Evolutionary conservation across 64 coral and sea anemone genomes (phyloP), one percentile per base, ranked within the genome.

Genomic region (Astreopora myriophthalma): DNA sequence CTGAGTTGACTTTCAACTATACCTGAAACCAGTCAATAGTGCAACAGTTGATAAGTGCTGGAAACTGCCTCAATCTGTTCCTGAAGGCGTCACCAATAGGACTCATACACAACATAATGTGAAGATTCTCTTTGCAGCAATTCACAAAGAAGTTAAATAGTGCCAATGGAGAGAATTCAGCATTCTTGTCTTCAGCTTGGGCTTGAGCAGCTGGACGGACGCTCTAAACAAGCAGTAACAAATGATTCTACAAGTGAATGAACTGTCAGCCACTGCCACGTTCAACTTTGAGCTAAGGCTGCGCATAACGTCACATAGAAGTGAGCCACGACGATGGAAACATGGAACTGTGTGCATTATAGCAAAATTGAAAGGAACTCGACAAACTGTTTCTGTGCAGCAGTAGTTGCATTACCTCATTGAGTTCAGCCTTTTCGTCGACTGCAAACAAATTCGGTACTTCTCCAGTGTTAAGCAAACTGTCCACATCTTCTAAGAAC

Each of bases 11-110:
- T n/a, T n/a, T n/a, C n/a, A n/a, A n/a, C n/a, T n/a, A 52, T 71
- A 94, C 92, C 92, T 98, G 96, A 76, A 98, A 98, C 96, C 96
- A 98, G 65, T 98, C 96, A 81, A 98, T 98, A 25, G 97, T 99
- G 28, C 97, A 99, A 35, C 97, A 99, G 87, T 99, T 99, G 69
- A 99, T 99, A 10, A 99, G 94, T 1, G 97, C 94, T 23, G 97
- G 97, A 23, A 99, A 99, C 81, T 99, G 97, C 19, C 97, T 86
- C 7, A 99, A 74, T 57, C 97, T 92, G 60, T 96, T 99, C 55
- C 97, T 91, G 85, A 99, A 99, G 5, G 97, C 97, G 40, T 99
- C 94, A 8, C 97, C 97, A 73, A 99, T 99, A 22, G 97, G 97
- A 87, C 97, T 99, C 97, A 99, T 99, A 67, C 97, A 99, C 48